phyloP scores from a whole-genome alignment of 92 coral and sea anemone genomes.

The Hydrozoanthus gracilis region DNA sequence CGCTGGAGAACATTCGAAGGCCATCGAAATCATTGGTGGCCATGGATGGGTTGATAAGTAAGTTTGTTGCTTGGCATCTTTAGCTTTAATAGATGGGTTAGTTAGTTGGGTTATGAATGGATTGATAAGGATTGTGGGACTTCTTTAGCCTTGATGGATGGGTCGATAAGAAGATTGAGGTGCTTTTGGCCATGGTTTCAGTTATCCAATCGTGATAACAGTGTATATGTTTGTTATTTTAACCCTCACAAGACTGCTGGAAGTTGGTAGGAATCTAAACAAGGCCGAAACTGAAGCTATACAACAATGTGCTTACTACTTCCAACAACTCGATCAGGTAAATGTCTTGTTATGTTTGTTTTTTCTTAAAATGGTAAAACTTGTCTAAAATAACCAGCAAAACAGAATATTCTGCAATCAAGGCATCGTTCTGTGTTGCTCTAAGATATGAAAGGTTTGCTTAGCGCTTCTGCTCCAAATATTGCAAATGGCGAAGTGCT shows the following conservation, averaged over 20 bases:
- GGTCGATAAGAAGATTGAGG: not conserved
- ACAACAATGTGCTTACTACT: slow-evolving; percentile 87
- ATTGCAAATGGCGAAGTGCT: too few relatives aligned
- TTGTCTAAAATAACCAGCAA: too few relatives aligned
- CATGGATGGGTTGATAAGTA: slow-evolving; percentile 98
- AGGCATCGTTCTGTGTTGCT: too few relatives aligned
- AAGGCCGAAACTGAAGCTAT: slow-evolving; percentile 94
- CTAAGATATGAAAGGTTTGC: too few relatives aligned
- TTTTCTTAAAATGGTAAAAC: too few relatives aligned
- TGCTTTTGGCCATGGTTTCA: not conserved
- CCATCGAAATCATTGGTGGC: slow-evolving; percentile 96
- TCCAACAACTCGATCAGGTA: slow-evolving; percentile 95
- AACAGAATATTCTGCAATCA: too few relatives aligned
- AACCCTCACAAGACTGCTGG: slow-evolving; percentile 69
- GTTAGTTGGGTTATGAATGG: too few relatives aligned
- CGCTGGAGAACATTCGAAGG: slow-evolving; percentile 98
- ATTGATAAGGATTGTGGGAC: too few relatives aligned
- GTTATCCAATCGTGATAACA: not conserved
- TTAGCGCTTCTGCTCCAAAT: too few relatives aligned
- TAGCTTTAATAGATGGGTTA: too few relatives aligned
- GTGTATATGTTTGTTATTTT: not conserved
- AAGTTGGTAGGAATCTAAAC: slow-evolving; percentile 97
- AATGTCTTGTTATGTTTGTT: too few relatives aligned
- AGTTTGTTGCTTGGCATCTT: slow-evolving; percentile 13
- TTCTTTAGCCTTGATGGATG: not conserved